Base-by-base conservation (phyloP, 2,888 invertebrate species). In the Zygogramma bicolorata region DNA sequence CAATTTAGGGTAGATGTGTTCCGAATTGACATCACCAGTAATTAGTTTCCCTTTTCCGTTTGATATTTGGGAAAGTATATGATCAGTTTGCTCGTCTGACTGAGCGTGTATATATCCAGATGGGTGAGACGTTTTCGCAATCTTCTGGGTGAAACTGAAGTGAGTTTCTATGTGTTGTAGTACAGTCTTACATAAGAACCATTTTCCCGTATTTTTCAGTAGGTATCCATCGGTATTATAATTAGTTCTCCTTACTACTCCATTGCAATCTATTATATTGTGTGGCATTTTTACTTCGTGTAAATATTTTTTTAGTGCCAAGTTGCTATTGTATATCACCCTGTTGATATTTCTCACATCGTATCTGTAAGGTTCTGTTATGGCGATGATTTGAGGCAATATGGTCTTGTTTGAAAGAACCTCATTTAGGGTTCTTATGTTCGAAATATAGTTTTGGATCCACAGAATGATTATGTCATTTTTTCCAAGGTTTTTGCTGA, bases 321-420 rank as follows among this genome's bases (percentile, higher is more conserved):
- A n/a, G n/a, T n/a, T n/a, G n/a, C n/a, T n/a, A n/a, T n/a, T n/a
- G n/a, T n/a, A 34, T 29, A 31, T 59, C 15, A 34, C 60, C 60
- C 60, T 60, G 10, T 60, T 34, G 8, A 60, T 60, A 29, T 60
- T 38, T 34, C 38, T 34, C 60, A 60, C 31, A 60, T 60, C 60
- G 10, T 60, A 34, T 60, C 40, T 61, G 13, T 61, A 40, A 22
- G 61, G 61, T 38, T 61, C 61, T n/a, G 61, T 61, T 61, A 61
- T 61, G 20, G 10, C 3, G 40, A 61, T 61, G 61, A 61, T 2
- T 31, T 34, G 34, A 31, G 59, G 34, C 7, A 22, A 40, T 13
- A 40, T 61, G 40, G 25, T 7, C 40, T 61, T 61, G 61, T 40
- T n/a, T 22, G 25, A 8, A 61, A 40, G 22, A 13, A 61, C 4